Evolutionary conservation across 1,140 invertebrate genomes (phyloP).

Genomic region (Tribolium castaneum): DNA sequence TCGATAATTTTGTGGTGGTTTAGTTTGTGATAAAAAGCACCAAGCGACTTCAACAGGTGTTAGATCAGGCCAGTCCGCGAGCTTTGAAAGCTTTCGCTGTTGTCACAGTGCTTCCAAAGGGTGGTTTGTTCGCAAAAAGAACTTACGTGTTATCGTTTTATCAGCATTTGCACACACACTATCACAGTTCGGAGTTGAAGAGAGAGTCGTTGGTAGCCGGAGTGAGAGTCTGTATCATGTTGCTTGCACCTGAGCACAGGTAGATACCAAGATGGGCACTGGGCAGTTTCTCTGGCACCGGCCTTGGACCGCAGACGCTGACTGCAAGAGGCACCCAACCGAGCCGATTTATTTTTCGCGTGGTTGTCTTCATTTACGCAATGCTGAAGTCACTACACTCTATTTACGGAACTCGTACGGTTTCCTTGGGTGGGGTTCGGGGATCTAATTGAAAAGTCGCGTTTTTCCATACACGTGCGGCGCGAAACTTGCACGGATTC

Average conservation of each 20-base stretch:
- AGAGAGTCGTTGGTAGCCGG: constrained; percentile 68
- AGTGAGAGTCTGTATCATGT: constrained; percentile 1
- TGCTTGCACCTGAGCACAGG: constrained; percentile 28
- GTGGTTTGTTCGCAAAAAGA: not conserved
- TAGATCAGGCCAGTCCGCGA: not conserved
- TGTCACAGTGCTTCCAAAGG: not conserved
- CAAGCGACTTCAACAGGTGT: not conserved
- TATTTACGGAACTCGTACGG: constrained; percentile 23
- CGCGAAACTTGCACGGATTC: not conserved
- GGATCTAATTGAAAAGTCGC: not conserved
- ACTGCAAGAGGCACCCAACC: not conserved
- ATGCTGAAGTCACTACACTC: not conserved
- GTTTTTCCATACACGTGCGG: constrained; percentile 6
- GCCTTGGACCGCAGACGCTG: constrained; percentile 24
- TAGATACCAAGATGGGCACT: constrained; percentile 22
- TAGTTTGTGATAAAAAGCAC: not conserved
- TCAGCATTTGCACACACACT: not conserved
- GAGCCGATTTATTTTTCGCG: not conserved
- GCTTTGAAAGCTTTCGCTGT: too few relatives aligned
- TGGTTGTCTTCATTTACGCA: not conserved
- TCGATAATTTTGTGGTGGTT: too few relatives aligned
- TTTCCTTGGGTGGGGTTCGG: not conserved
- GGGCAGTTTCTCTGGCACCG: constrained; percentile 30
- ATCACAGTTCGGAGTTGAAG: not conserved
- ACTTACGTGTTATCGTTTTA: not conserved